Base-by-base conservation (phyloP, 2,888 invertebrate species). In the Cosmorhoe ocellata region DNA sequence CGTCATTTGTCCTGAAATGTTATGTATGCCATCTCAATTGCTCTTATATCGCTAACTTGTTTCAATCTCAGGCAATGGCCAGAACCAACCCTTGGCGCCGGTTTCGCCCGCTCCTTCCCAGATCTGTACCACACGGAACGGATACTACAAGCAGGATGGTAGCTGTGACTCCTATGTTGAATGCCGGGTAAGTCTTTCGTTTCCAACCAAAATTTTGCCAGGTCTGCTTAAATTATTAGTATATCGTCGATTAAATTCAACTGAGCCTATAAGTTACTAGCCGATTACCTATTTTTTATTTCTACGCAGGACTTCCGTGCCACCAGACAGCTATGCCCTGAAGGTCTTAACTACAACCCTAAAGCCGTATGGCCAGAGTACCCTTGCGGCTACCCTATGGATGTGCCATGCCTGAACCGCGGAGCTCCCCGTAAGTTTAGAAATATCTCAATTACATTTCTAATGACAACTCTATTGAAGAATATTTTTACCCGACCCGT, bases 351-450 rank as follows among this genome's bases (percentile, higher is more conserved):
- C 30, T 96, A 93, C 81, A 94, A 96, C 69, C 92, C 93, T 1
- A 92, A 92, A 5, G 88, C 91, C 0, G 84, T 91, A 3, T 89
- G 91, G 67, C 93, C 93, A 10, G 89, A 91, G 11, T 96, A 93
- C 71, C 95, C 95, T 3, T 97, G 97, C 64, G 93, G 94, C 51
- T 96, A 96, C 79, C 96, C 96, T 13, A 92, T 93, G 56, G 95
- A 96, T 56, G 94, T 96, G 2, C 91, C 93, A 55, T 97, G 96
- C 74, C 80, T 81, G 1, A 93, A 93, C 51, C 90, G 94, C 55
- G 84, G 92, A 4, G 79, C 84, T 41, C 81, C 91, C 14, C 94
- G 94, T 94, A 87, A 90, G 92, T 26, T 24, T 18, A 3, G 18
- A 18, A 18, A 18, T 18, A 18, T 18, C 18, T 18, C 18, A 18